A percentile compares a stretch with the other conserved stretches of the same genome.
Conservation (phyloP, 2,113 vertebrate genomes). For the Gymnogyps californianus region DNA sequence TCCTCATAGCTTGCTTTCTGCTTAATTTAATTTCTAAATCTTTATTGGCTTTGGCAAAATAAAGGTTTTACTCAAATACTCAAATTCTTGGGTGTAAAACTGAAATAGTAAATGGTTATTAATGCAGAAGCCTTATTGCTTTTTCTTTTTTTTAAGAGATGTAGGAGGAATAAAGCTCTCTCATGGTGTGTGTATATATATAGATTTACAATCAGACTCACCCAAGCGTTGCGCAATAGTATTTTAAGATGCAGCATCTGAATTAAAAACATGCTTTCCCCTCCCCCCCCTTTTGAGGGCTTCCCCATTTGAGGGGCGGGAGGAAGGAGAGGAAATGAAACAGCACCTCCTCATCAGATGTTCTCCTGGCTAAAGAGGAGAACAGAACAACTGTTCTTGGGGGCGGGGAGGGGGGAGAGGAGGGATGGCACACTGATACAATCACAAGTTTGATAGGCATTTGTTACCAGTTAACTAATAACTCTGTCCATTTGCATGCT, state of each 20-base stretch:
- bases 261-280: not conserved
- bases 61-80: not conserved
- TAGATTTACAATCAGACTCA: not conserved
- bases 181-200: not conserved
- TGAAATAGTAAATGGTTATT: not conserved
- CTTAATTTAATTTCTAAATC: not conserved
- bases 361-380: not conserved
- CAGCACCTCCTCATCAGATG: not conserved
- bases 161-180: not conserved
- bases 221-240: not conserved
- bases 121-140: not conserved
- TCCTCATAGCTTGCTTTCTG: not conserved
- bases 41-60: not conserved
- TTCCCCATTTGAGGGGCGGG: not conserved
- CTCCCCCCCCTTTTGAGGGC: not conserved
- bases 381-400: not conserved
- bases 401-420: too few relatives aligned
- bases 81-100: not conserved
- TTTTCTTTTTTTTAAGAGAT: not conserved
- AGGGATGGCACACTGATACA: not conserved
- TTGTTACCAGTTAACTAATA: not conserved
- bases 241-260: not conserved
- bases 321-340: constrained; percentile 30
- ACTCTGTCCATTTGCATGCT: not conserved
- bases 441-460: not conserved